Evolutionary conservation across 2,888 invertebrate species (phyloP).

Genomic region (Lasioglossum morio): DNA sequence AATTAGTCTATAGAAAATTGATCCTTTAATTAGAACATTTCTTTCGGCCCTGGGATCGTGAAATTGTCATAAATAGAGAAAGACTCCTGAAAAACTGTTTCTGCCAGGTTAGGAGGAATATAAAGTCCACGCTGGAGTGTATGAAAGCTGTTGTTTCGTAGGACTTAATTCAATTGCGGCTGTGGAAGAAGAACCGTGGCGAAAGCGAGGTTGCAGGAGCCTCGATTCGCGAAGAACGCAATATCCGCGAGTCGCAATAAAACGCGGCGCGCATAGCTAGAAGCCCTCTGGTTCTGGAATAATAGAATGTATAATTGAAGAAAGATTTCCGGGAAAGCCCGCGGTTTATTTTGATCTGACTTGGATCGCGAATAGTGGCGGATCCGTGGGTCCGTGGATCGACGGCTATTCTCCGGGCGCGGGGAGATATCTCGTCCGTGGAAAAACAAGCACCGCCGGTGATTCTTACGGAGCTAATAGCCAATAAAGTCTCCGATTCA

Average conservation of each 20-base stretch:
- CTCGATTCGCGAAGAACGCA: neutral
- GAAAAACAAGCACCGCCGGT: conserved; percentile 43
- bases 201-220: neutral
- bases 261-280: neutral
- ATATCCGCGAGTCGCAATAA: neutral
- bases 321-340: conserved; percentile 19
- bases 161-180: neutral
- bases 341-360: conserved; percentile 61
- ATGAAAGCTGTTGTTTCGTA: neutral
- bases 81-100: neutral
- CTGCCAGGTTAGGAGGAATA: neutral
- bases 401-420: conserved; percentile 29
- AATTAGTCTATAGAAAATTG: neutral
- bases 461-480: neutral
- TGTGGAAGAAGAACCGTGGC: neutral
- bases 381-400: neutral
- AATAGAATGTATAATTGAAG: conserved; percentile 9
- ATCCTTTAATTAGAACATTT: too few species aligned
- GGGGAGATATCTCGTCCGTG: conserved; percentile 11
- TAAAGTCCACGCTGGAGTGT: neutral
- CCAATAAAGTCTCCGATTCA: conserved; percentile 8
- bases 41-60: neutral
- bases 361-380: conserved; percentile 29
- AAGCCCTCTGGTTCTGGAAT: neutral
- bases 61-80: neutral